Conservation (phyloP, 2,797 vertebrate species). For the Menidia menidia region DNA sequence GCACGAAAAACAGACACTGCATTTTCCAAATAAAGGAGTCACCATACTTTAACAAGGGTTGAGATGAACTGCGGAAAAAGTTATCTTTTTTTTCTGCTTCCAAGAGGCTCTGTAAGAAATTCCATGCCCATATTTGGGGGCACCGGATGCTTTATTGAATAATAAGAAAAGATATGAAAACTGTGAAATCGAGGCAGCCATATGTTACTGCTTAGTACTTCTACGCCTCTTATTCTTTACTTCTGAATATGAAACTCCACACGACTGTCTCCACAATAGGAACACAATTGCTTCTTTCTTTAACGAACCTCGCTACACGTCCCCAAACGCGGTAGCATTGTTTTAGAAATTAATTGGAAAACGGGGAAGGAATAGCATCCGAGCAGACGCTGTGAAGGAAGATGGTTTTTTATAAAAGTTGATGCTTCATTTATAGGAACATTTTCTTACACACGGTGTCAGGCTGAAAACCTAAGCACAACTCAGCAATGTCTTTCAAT, state of each 20-base stretch:
- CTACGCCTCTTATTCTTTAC: background rate
- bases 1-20: background rate
- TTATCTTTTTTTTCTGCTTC: too few species aligned
- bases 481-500: constrained; percentile 34
- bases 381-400: background rate
- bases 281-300: background rate
- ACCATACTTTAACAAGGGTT: background rate
- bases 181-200: background rate
- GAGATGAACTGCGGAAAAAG: too few species aligned
- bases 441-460: constrained; percentile 2
- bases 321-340: background rate
- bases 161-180: background rate
- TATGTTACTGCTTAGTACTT: background rate
- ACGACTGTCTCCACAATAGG: background rate
- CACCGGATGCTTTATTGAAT: background rate
- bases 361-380: background rate
- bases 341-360: background rate
- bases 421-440: background rate
- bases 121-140: too few species aligned
- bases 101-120: too few species aligned
- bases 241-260: background rate
- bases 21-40: background rate
- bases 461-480: constrained; percentile 15
- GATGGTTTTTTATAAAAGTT: constrained; percentile 7
- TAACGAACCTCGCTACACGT: background rate